Evolutionary conservation across 1,140 invertebrate species (phyloP).

Genomic region (Luehdorfia chinensis): DNA sequence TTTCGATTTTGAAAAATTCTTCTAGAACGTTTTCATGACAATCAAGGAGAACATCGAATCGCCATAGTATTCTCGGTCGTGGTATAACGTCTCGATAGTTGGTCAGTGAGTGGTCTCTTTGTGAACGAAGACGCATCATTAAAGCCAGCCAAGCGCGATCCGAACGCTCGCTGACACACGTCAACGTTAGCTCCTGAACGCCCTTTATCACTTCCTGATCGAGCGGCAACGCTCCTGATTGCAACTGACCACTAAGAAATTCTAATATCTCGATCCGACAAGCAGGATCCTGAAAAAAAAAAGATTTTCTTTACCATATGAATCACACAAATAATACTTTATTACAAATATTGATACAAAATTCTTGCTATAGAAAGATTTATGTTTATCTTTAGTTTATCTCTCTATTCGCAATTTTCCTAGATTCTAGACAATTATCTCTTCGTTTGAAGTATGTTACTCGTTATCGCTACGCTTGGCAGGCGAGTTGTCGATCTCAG

Average conservation of each 20-base stretch:
- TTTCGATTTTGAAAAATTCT: conserved; percentile 54
- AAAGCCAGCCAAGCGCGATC: conserved; percentile 49
- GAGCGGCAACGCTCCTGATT: conserved; percentile 42
- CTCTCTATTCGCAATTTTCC: no score
- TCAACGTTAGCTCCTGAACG: conserved; percentile 30
- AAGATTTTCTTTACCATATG: no score
- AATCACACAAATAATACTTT: no score
- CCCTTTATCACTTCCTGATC: conserved; percentile 47
- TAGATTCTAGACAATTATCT: no score
- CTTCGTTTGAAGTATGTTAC: no score
- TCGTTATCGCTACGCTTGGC: no score
- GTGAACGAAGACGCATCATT: conserved; percentile 28
- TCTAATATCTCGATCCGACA: conserved; percentile 52
- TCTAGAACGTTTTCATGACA: conserved; percentile 41
- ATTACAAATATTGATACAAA: no score
- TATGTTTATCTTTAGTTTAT: no score
- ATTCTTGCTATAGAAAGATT: no score
- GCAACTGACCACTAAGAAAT: conserved; percentile 52
- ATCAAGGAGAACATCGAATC: conserved; percentile 34
- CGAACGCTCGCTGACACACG: conserved; percentile 34
- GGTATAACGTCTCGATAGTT: conserved; percentile 26
- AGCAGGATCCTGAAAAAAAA: conserved; percentile 36
- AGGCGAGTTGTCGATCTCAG: no score
- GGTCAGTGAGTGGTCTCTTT: conserved; percentile 24
- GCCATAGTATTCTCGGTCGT: conserved; percentile 50